Evolutionary conservation across 1,140 invertebrate species (phyloP).

Genomic region (Nephotettix cincticeps): DNA sequence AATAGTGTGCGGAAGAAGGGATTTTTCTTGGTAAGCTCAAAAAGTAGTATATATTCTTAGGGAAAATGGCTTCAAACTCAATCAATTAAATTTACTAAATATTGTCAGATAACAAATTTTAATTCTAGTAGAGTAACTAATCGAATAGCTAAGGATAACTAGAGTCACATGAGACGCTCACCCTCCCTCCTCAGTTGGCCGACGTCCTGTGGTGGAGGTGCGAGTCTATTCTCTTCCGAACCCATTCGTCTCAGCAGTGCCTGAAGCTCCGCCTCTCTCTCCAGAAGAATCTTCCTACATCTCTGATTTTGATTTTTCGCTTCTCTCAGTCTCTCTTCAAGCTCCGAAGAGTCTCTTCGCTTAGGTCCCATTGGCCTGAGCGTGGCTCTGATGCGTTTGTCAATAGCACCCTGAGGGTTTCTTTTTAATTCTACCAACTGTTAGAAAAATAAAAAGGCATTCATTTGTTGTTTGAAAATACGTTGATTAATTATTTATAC

Average conservation of each 20-base stretch:
- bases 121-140: no score
- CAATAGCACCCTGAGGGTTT: slow-evolving; percentile 81
- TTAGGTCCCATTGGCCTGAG: slow-evolving; percentile 73
- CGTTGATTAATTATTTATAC: no score
- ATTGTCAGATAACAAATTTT: no score
- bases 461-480: no score
- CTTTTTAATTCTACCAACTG: slow-evolving; percentile 85
- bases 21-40: no score
- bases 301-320: slow-evolving; percentile 74
- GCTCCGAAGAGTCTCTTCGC: slow-evolving; percentile 67
- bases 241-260: slow-evolving; percentile 53
- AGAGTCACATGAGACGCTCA: slow-evolving; percentile 29
- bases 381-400: slow-evolving; percentile 75
- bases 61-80: no score
- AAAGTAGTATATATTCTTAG: no score
- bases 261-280: slow-evolving; percentile 78
- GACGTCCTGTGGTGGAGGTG: slow-evolving; percentile 25
- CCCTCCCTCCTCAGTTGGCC: slow-evolving; percentile 35
- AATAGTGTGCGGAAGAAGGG: no score
- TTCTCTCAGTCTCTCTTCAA: slow-evolving; percentile 77
- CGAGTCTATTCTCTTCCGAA: slow-evolving; percentile 41
- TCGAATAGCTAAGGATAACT: no score
- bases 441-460: slow-evolving; percentile 38
- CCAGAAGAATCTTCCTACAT: slow-evolving; percentile 73
- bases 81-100: no score